Base-by-base conservation (phyloP, 2,797 vertebrate genomes). In the Thaleichthys pacificus region DNA sequence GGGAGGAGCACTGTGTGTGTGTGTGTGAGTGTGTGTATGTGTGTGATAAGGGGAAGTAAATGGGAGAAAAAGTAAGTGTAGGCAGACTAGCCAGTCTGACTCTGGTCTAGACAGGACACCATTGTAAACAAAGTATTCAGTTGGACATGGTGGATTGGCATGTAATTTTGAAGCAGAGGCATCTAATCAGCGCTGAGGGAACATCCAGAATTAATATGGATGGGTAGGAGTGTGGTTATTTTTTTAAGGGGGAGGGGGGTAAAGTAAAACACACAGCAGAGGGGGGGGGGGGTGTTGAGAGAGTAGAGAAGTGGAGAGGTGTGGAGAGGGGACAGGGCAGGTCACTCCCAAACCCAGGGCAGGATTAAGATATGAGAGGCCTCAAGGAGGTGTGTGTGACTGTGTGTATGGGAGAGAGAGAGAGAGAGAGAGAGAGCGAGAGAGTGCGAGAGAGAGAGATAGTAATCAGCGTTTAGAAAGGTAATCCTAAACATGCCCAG, bases 321-420 rank as follows among this genome's bases (percentile, higher is more conserved):
- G 35, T 11, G 66, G 30, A 47, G 2, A 21, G 28, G 65, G 65
- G 24, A 11, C 0, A 64, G 76, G 72, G 65, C 71, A 71, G 61
- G 56, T 30, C 69, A 70, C 80, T 81, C 81, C 68, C 35, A 75
- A 71, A 77, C 86, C 15, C 67, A 68, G 78, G 83, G 71, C 49
- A 32, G 15, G 85, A 88, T 89, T 81, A 86, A 79, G 75, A 79
- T 67, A 82, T 70, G 56, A 77, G 80, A 81, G 83, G 79, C 69
- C 67, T 64, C 22, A 22, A 80, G 84, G 68, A 60, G 74, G 1
- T 54, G 51, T 54, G 51, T 54, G 51, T 54, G 60, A 68, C 73
- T 72, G 49, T 66, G 49, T 66, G 30, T 74, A 47, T 71, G 75
- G 69, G 49, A 63, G 49, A 64, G 28, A 66, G 60, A 42, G 11